Evolutionary conservation across 2,888 invertebrate species (phyloP).

Genomic region (Machimus rusticus): DNA sequence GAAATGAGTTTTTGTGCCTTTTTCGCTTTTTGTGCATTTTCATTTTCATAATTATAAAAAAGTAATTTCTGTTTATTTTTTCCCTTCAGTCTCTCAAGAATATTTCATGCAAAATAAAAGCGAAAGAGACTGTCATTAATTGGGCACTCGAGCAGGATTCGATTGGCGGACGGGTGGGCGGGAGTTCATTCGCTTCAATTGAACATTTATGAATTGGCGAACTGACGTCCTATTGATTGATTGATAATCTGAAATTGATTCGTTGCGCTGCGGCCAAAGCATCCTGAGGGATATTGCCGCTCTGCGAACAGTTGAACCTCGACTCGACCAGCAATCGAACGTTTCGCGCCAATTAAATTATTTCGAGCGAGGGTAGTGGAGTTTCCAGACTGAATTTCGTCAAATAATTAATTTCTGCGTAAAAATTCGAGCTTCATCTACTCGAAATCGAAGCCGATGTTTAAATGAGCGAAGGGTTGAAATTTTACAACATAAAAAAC

Average conservation of each 20-base stretch:
- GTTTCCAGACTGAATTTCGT: neutral
- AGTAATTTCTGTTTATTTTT: neutral
- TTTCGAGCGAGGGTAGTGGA: neutral
- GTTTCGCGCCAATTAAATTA: neutral
- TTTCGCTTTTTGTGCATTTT: neutral
- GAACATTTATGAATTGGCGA: neutral
- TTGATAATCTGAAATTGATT: neutral
- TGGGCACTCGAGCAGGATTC: neutral
- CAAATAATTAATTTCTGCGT: neutral
- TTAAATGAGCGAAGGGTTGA: neutral
- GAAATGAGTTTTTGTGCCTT: neutral
- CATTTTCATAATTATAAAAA: neutral
- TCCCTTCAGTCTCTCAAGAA: neutral
- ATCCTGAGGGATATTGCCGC: neutral
- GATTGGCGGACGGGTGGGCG: neutral
- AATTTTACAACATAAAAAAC: neutral
- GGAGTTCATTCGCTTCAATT: neutral
- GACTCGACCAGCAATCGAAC: neutral
- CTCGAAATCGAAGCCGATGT: neutral
- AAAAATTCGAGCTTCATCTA: neutral
- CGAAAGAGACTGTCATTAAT: neutral
- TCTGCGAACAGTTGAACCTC: neutral
- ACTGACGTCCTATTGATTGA: neutral
- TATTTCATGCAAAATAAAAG: neutral
- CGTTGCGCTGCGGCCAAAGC: neutral